Base-by-base conservation (phyloP, 2,797 vertebrate genomes). In the Enteromius argenteus region DNA sequence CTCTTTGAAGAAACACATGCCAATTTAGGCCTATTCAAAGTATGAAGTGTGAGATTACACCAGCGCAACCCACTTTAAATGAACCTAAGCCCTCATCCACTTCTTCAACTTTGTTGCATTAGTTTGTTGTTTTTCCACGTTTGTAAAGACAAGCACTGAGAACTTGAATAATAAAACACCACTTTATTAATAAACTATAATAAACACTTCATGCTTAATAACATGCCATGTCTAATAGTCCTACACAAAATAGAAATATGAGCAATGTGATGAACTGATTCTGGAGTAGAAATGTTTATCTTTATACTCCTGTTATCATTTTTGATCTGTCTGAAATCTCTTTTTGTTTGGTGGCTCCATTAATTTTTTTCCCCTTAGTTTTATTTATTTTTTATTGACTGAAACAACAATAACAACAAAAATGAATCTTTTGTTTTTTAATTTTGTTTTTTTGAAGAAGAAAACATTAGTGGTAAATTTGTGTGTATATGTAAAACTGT, bases 1-100 rank as follows among this genome's bases (percentile, higher is more conserved):
- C 19, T 39, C n/a, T 83, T 83, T 67, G 44, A 67, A 83, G 71
- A 75, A 75, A 75, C 44, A 75, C 14, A 66, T 75, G 81, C 42
- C 75, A 66, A 66, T 81, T 73, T 23, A 64, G 21, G 42, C 53
- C 53, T 81, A 32, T 68, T 79, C 27, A 79, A 79, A 72, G 49
- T 1, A 23, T 0, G 2, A 56, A 5, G 19, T 56, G 51, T 81
- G 79, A 71, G 27, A 73, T 23, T 15, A 64, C 27, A 23, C 71
- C 23, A n/a, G 17, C 39, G 3, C 51, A 72, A 32, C 74, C 53
- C 53, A 15, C 30, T 49, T 37, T 42, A 53, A 53, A 74, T 11
- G 10, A 21, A 1, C 5, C 1, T 37, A 37, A 14, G 10, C 72
- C 35, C 19, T 53, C 19, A 42, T 17, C 42, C 3, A 23, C 56